Evolutionary conservation across 2,113 vertebrate species (phyloP), one percentile per base, ranked within the genome.

Genomic region (Xiphorhynchus elegans): DNA sequence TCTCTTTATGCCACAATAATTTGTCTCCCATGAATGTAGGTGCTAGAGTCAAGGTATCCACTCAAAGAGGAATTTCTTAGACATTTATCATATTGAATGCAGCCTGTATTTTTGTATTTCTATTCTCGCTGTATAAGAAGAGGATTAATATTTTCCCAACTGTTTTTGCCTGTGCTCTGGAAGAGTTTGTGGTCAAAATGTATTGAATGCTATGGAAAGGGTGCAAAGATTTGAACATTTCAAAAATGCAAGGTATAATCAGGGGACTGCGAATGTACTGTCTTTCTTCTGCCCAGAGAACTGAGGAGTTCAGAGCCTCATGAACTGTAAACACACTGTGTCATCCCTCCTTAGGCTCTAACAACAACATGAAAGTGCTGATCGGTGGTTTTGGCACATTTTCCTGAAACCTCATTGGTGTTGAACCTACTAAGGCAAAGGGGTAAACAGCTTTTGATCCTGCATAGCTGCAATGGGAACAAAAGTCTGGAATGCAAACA

Each of bases 291-390:
- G 77, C 62, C 31, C 47, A 60, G 68, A 64, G 87, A 90, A 68
- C 47, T 35, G 80, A 69, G 75, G 88, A 87, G 88, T 72, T 96
- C 52, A 81, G 95, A 96, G 73, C 56, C 0, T 1, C 52, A 3
- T 17, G 79, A 96, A 66, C 79, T 94, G 60, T 94, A 92, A 97
- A 96, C 92, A 94, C 73, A 31, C 77, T 84, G 88, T 96, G 83
- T 95, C 95, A 96, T 96, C 84, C 69, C n/a, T 95, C 88, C 86
- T 84, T 90, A 84, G 93, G 88, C 86, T 95, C 86, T 33, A 68
- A 35, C 76, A 94, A 86, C 83, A 96, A 90, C 92, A 79, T 76
- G 80, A 94, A 93, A 96, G 90, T 62, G 60, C 73, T 19, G 73
- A 73, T 39, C 35, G 77, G 88, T 0, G 1, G 73, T 76, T 90